Conservation (phyloP, 1,140 invertebrate species). For the Mactra quadrangularis region DNA sequence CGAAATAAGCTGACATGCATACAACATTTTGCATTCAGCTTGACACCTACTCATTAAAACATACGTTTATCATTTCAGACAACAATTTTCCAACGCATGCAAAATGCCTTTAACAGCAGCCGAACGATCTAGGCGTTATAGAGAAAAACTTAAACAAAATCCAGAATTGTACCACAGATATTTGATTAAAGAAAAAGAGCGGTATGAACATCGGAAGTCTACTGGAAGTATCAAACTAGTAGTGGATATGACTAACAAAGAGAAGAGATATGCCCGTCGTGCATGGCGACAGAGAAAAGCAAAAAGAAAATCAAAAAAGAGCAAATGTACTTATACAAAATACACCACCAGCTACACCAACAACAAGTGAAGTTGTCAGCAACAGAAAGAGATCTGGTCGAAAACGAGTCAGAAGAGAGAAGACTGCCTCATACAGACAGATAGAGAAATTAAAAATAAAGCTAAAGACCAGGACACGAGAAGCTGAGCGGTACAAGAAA, state of each 20-base stretch:
- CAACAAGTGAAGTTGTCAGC: background rate
- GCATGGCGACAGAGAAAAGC: background rate
- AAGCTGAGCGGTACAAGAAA: background rate
- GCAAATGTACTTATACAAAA: background rate
- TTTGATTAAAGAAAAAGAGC: background rate
- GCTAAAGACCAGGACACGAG: background rate
- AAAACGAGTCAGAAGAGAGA: background rate
- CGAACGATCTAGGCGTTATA: background rate
- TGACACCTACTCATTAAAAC: too few relatives aligned
- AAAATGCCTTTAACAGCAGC: conserved; percentile 7
- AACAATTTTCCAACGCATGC: too few relatives aligned
- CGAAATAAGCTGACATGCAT: too few relatives aligned
- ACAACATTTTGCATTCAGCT: too few relatives aligned
- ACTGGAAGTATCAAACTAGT: background rate
- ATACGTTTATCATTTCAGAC: too few relatives aligned
- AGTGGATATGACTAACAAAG: background rate
- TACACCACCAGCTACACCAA: background rate
- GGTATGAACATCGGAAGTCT: background rate
- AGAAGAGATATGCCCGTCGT: background rate
- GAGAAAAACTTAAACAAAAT: background rate
- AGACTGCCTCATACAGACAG: background rate
- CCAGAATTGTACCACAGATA: conserved; percentile 7
- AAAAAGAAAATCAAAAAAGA: background rate
- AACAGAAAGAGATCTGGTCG: background rate
- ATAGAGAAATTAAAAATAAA: background rate